Conservation (phyloP, 2,888 invertebrate species). For the Calameuta pallipes region DNA sequence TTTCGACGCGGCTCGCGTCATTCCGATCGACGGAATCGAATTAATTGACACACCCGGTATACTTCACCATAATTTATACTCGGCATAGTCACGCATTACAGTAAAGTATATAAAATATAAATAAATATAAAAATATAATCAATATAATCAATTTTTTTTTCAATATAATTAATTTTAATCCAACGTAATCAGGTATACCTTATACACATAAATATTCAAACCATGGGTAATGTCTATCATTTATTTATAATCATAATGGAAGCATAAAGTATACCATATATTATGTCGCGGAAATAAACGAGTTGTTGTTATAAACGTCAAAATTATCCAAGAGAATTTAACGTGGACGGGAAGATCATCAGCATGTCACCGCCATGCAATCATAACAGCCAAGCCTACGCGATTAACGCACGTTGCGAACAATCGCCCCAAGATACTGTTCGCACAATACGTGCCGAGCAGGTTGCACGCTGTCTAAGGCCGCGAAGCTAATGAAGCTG, state of each 20-base stretch:
- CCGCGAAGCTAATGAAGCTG: slow-evolving; percentile 58
- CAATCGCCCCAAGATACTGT: slow-evolving; percentile 34
- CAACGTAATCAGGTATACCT: not conserved
- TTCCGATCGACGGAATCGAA: slow-evolving; percentile 39
- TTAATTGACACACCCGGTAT: slow-evolving; percentile 36
- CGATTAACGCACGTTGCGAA: slow-evolving; percentile 33
- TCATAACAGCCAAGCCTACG: not conserved
- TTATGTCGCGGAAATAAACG: not conserved
- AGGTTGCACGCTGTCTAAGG: slow-evolving; percentile 45
- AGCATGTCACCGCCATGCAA: not conserved
- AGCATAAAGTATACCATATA: not conserved
- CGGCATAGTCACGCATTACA: not conserved
- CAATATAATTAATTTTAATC: not conserved
- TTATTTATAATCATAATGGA: too few relatives aligned
- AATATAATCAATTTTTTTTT: not conserved
- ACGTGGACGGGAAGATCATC: not conserved
- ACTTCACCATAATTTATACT: not conserved
- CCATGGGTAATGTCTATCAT: too few relatives aligned
- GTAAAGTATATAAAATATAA: not conserved
- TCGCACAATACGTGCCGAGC: slow-evolving; percentile 61
- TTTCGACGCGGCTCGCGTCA: slow-evolving; percentile 39
- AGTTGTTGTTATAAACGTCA: not conserved
- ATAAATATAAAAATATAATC: too few relatives aligned
- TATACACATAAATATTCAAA: not conserved
- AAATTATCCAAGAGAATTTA: not conserved